Evolutionary conservation across 2,888 invertebrate genomes (phyloP).

Genomic region (Synanthedon vespiformis): DNA sequence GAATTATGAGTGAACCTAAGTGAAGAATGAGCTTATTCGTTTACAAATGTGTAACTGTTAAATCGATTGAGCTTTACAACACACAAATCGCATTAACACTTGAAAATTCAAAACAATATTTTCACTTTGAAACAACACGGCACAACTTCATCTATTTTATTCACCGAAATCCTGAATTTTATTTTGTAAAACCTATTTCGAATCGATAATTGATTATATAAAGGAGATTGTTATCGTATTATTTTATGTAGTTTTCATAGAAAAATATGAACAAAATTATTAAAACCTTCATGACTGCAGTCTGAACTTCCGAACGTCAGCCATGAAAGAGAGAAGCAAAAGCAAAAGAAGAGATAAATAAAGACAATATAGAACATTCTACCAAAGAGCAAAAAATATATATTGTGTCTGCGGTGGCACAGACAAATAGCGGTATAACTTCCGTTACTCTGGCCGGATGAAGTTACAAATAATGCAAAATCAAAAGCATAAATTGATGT

Average conservation of each 20-base stretch:
- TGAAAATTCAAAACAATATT: slow-evolving; percentile 5
- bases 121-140: slow-evolving; percentile 32
- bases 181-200: slow-evolving; percentile 5
- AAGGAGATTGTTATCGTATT: slow-evolving; percentile 14
- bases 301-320: slow-evolving; percentile 58
- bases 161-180: slow-evolving; percentile 27
- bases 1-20: too few species aligned
- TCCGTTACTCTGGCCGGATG: too few species aligned
- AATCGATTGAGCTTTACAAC: too few species aligned
- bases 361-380: too few species aligned
- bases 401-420: too few species aligned
- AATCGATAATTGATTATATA: slow-evolving; percentile 7
- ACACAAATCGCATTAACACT: not conserved
- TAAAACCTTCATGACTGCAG: slow-evolving; percentile 67
- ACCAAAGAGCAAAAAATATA: too few species aligned
- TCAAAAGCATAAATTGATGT: too few species aligned
- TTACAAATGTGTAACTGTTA: too few species aligned
- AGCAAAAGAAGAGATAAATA: too few species aligned
- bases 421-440: too few species aligned
- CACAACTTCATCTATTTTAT: slow-evolving; percentile 28
- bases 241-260: slow-evolving; percentile 22
- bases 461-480: too few species aligned
- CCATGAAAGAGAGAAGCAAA: slow-evolving; percentile 56
- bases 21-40: too few species aligned
- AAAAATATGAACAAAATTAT: slow-evolving; percentile 28